Conservation (phyloP, 1,140 invertebrate genomes). For the Drosophila tristis region DNA sequence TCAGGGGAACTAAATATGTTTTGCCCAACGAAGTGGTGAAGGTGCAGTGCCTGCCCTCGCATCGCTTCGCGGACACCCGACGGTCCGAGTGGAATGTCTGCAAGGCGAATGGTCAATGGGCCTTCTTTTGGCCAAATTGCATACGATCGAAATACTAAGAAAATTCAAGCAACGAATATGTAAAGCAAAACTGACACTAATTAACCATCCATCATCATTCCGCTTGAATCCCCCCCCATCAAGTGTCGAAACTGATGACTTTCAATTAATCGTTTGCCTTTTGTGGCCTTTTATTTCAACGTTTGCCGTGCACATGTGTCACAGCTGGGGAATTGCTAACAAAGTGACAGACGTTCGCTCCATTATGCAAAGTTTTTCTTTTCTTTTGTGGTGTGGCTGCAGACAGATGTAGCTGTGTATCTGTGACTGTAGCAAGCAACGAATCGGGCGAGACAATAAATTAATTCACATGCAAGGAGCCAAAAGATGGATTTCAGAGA, state of each 20-base stretch:
- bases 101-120: constrained; percentile 3
- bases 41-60: background rate
- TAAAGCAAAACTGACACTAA: background rate
- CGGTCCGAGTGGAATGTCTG: constrained; percentile 26
- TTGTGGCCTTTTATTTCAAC: constrained; percentile 39
- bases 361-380: constrained; percentile 36
- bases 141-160: no score
- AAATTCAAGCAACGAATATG: no score
- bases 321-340: constrained; percentile 38
- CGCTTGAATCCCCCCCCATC: background rate
- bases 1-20: background rate
- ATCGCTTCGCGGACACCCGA: no score
- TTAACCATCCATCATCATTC: background rate
- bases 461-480: constrained; percentile 23
- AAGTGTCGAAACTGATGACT: constrained; percentile 22
- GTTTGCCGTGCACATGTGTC: constrained; percentile 48
- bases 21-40: constrained; percentile 8
- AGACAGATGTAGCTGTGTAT: constrained; percentile 21
- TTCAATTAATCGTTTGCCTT: constrained; percentile 55
- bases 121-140: background rate
- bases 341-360: constrained; percentile 19
- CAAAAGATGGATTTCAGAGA: constrained; percentile 32
- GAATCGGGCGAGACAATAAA: constrained; percentile 53
- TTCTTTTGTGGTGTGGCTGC: constrained; percentile 14
- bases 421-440: constrained; percentile 24